A percentile compares a stretch with the other conserved stretches of the same genome.
Evolutionary conservation across 2,797 vertebrate species (phyloP).

Genomic region (Gymnoscopelus microlampas): DNA sequence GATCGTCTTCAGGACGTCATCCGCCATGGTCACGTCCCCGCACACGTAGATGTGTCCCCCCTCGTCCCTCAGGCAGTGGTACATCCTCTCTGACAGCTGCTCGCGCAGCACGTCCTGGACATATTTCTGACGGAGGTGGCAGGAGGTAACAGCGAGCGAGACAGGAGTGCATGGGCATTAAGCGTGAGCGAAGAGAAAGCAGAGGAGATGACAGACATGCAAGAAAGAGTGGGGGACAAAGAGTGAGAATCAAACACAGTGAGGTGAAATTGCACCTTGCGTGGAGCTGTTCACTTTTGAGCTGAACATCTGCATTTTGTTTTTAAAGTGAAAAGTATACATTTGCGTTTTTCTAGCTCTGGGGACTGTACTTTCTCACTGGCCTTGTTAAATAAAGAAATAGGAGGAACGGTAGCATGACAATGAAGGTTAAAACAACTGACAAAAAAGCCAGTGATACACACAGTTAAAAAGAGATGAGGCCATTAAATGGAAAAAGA

Average conservation of each 20-base stretch:
- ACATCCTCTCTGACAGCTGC: conserved; percentile 90
- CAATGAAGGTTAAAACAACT: background rate
- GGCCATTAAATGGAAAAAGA: background rate
- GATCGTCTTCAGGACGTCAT: conserved; percentile 95
- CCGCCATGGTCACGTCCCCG: conserved; percentile 97
- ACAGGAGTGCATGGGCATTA: conserved; percentile 14
- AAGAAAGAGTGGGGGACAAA: background rate
- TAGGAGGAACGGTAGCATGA: no score
- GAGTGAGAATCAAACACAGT: background rate
- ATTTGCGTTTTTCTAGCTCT: background rate
- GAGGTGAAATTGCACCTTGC: background rate
- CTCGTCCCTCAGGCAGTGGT: conserved; percentile 90
- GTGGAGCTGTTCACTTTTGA: no score
- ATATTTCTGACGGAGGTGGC: conserved; percentile 87
- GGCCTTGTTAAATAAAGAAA: no score
- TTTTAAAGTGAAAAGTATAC: background rate
- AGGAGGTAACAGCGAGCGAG: conserved; percentile 34
- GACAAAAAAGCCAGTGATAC: background rate
- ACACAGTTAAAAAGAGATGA: background rate
- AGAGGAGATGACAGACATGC: conserved; percentile 23
- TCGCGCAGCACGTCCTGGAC: conserved; percentile 95
- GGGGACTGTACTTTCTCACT: background rate
- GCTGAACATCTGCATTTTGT: no score
- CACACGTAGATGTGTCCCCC: conserved; percentile 97
- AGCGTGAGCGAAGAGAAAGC: conserved; percentile 17